Percentiles rank a stretch among this genome's conserved stretches.
These are phyloP conservation scores for Phasianus colchicus DNA, from an alignment of 2,113 vertebrate genomes.

Conservation along the genomic window DNA sequence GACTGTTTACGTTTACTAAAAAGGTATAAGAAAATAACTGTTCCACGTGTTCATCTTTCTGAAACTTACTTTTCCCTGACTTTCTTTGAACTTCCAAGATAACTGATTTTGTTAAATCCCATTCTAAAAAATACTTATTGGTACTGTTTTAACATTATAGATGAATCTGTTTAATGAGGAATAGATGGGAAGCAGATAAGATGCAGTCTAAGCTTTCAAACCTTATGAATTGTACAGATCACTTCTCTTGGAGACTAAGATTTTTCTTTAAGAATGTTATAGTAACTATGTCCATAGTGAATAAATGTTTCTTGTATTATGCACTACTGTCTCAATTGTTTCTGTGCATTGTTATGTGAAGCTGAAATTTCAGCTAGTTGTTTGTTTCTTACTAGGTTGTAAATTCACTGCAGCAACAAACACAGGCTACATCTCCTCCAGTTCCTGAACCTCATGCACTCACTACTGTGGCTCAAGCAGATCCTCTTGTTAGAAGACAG, in stretches of 20 bases:
- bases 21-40: neutral
- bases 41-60: neutral
- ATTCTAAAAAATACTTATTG: neutral
- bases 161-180: neutral
- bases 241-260: neutral
- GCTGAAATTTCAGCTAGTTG: neutral
- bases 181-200: neutral
- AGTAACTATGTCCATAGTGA: neutral
- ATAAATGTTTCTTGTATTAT: neutral
- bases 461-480: conserved; percentile 81
- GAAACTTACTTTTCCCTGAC: neutral
- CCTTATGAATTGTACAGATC: neutral
- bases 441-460: conserved; percentile 84
- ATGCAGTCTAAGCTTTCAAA: neutral
- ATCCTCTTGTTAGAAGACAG: conserved; percentile 93
- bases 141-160: no score
- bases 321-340: neutral
- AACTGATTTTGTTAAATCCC: neutral
- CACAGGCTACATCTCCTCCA: conserved; percentile 83
- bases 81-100: neutral
- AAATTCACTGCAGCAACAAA: conserved; percentile 86
- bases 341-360: neutral
- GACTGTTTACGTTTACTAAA: neutral
- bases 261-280: neutral
- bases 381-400: conserved; percentile 76